phyloP scores from a whole-genome alignment of 23 tunicate species.

The Botrylloides violaceus region DNA sequence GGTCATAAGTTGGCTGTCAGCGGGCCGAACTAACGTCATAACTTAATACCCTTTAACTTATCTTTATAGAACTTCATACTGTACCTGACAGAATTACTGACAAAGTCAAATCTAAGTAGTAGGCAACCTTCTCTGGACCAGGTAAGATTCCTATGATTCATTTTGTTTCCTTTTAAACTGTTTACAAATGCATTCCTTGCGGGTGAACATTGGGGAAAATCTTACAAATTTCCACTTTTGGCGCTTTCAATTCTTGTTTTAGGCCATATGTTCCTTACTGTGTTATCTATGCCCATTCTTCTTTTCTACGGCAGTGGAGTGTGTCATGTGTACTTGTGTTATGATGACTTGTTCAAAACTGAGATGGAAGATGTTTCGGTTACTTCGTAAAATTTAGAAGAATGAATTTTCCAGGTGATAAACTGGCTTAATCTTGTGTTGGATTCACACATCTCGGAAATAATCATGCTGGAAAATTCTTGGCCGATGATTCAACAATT shows the following conservation, averaged over 20 bases:
- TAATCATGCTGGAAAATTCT: slow-evolving; percentile 20
- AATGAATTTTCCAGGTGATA: slow-evolving; percentile 11
- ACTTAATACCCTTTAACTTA: no score
- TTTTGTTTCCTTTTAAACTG: not conserved
- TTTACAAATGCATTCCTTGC: not conserved
- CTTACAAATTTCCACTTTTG: not conserved
- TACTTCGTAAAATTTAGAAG: no score
- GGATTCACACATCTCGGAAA: slow-evolving; percentile 21
- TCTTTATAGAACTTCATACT: not conserved
- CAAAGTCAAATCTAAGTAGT: not conserved
- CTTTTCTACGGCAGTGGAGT: no score
- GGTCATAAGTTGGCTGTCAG: no score
- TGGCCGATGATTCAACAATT: slow-evolving; percentile 15
- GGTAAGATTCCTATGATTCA: not conserved
- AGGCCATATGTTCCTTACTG: no score
- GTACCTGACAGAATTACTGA: not conserved
- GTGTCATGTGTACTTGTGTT: no score
- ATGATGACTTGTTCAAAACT: no score
- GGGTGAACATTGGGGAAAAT: not conserved
- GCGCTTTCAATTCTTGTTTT: not conserved
- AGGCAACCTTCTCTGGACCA: not conserved
- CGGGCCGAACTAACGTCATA: no score
- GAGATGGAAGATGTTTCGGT: no score
- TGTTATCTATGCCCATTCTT: no score
- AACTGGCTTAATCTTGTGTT: slow-evolving; percentile 4